Conservation (phyloP, 2,113 vertebrate species). For the Tonatia bakeri region DNA sequence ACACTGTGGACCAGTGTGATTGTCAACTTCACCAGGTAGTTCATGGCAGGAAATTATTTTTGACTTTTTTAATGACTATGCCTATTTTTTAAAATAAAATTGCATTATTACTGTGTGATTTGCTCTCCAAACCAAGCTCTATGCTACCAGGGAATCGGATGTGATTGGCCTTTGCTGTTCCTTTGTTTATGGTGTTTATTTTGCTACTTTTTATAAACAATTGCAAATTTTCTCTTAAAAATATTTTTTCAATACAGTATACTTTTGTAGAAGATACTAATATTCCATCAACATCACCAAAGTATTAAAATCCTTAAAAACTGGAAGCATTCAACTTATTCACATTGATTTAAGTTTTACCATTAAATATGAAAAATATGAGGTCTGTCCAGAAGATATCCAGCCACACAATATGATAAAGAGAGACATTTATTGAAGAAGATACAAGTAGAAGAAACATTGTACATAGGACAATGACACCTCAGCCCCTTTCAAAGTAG, state of each 20-base stretch:
- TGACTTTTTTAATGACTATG: neutral
- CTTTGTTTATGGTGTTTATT: neutral
- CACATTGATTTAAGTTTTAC: neutral
- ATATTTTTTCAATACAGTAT: neutral
- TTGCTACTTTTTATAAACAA: neutral
- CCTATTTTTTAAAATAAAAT: neutral
- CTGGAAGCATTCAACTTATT: neutral
- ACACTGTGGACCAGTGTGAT: fast-evolving
- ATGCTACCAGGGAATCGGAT: neutral
- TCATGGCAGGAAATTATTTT: neutral
- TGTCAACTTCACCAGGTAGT: neutral
- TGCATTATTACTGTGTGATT: neutral
- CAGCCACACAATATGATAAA: too few relatives aligned
- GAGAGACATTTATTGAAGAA: too few relatives aligned
- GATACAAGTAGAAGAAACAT: too few relatives aligned
- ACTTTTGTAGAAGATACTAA: neutral
- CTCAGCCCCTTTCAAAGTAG: too few relatives aligned
- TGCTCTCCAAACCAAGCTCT: neutral
- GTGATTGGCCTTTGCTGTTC: neutral
- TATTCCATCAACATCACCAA: neutral
- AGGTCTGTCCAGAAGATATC: too few relatives aligned
- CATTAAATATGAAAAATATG: neutral
- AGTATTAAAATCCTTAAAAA: neutral
- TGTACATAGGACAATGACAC: too few relatives aligned
- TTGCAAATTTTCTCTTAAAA: neutral